Base-by-base conservation (phyloP, 2,797 vertebrate species). In the Channallabes apus region DNA sequence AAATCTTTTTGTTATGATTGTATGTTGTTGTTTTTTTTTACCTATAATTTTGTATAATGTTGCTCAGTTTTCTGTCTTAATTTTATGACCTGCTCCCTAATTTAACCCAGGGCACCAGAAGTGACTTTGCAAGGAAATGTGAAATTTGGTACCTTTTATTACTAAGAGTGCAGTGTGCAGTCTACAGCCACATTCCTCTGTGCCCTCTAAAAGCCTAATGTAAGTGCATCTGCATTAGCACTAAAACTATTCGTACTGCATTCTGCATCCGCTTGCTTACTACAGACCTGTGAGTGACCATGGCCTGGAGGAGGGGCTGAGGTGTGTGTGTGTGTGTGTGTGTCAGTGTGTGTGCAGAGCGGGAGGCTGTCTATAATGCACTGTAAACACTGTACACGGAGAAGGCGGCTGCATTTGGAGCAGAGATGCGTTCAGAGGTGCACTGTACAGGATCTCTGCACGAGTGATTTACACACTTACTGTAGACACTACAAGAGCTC, bases 361-460 rank as follows among this genome's bases (percentile, higher is more conserved):
- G 51, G 32, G 71, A 82, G 83, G 64, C 78, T 65, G 76, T 9
- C 29, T 79, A 80, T 80, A 80, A 80, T 65, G 79, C 79, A 65
- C 62, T 29, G 82, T 65, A 46, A 71, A 82, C 80, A 82, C 80
- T 81, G 27, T 78, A n/a, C 78, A 51, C 38, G 61, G 61, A 62
- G 56, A 58, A 35, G 56, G 56, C 9, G 54, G 29, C 56, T 35
- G 32, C 18, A 77, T 41, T n/a, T 41, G 58, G 22, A 41, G 77
- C 59, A 46, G 59, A 80, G 79, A 67, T 65, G 78, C 61, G 77
- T 61, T n/a, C 59, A 20, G 38, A 3, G 14, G 2, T 80, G 0
- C 38, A 4, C 35, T 5, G 35, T 46, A 6, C 78, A 12, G n/a
- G 61, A 65, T 8, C 61, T 64, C 15, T 22, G 6, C n/a, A 29